Conservation (phyloP, 2,888 invertebrate genomes). For the Melolontha melolontha region DNA sequence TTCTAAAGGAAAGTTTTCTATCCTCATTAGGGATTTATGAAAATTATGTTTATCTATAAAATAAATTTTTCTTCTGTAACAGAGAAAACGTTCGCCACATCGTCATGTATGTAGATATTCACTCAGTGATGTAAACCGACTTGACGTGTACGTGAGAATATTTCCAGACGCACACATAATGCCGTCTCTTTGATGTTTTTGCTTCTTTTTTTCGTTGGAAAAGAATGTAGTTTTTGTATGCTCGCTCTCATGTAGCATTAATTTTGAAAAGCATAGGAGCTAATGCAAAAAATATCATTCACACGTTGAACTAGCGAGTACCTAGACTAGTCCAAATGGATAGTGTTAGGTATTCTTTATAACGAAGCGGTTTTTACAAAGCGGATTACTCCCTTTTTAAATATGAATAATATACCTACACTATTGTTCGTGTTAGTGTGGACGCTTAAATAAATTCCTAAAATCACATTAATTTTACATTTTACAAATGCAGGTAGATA, state of each 20-base stretch:
- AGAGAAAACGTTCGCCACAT: not conserved
- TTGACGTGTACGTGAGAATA: not conserved
- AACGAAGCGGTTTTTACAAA: too few species aligned
- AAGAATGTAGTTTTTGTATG: slow-evolving; percentile 6
- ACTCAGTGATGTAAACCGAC: not conserved
- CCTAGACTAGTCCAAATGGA: too few species aligned
- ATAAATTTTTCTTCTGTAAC: not conserved
- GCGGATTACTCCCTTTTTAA: too few species aligned
- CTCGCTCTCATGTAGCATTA: not conserved
- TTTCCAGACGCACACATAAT: not conserved
- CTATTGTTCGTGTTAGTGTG: too few species aligned
- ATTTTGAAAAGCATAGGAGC: not conserved
- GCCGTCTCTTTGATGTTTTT: slow-evolving; percentile 8
- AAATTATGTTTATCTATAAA: too few species aligned
- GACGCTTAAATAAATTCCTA: too few species aligned
- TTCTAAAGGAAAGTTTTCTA: too few species aligned
- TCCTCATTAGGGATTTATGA: too few species aligned
- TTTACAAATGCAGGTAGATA: too few species aligned
- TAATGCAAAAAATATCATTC: not conserved
- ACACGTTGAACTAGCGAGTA: not conserved
- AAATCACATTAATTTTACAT: too few species aligned
- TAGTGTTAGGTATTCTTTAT: too few species aligned
- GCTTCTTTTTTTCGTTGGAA: not conserved
- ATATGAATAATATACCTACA: too few species aligned
- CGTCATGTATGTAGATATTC: not conserved